Evolutionary conservation across 2,888 invertebrate species (phyloP).

Genomic region (Andrena minutula): DNA sequence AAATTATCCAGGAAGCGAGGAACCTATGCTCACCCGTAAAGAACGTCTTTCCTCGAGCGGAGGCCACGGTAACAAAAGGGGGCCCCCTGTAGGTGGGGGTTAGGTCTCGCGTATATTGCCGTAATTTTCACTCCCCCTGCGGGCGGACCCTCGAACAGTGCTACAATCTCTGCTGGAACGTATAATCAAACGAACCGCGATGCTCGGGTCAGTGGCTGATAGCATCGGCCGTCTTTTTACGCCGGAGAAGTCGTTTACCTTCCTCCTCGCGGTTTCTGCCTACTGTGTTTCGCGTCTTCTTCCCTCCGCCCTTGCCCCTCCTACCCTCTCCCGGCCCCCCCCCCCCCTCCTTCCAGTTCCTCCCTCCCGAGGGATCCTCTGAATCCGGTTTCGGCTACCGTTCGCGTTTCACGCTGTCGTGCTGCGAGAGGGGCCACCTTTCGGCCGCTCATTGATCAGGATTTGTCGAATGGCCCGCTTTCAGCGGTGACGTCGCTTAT

Average conservation of each 20-base stretch:
- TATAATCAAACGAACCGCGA: constrained; percentile 73
- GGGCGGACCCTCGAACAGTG: constrained; percentile 45
- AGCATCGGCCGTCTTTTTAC: constrained; percentile 61
- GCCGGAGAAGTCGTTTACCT: constrained; percentile 36
- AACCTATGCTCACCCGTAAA: constrained; percentile 71
- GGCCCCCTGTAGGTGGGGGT: constrained; percentile 24
- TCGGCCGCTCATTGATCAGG: constrained; percentile 26
- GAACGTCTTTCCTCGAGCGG: constrained; percentile 67
- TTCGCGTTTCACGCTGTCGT: constrained; percentile 2
- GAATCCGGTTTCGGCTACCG: constrained; percentile 44
- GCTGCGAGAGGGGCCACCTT: not conserved
- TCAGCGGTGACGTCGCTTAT: not conserved
- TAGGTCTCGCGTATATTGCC: constrained; percentile 63
- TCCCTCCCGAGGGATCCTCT: not conserved
- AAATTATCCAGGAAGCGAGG: constrained; percentile 76
- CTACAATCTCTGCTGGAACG: constrained; percentile 65
- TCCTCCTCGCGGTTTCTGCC: constrained; percentile 12
- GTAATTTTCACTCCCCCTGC: constrained; percentile 70
- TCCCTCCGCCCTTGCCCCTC: not conserved
- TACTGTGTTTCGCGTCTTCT: constrained; percentile 8
- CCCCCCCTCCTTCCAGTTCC: not conserved
- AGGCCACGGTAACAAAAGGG: constrained; percentile 58
- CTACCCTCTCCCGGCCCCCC: not conserved
- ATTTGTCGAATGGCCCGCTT: constrained; percentile 1
- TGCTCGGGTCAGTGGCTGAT: constrained; percentile 72